Evolutionary conservation across 53 echinoderm and acorn worm genomes (phyloP).

Genomic region (Luidia sarsii): DNA sequence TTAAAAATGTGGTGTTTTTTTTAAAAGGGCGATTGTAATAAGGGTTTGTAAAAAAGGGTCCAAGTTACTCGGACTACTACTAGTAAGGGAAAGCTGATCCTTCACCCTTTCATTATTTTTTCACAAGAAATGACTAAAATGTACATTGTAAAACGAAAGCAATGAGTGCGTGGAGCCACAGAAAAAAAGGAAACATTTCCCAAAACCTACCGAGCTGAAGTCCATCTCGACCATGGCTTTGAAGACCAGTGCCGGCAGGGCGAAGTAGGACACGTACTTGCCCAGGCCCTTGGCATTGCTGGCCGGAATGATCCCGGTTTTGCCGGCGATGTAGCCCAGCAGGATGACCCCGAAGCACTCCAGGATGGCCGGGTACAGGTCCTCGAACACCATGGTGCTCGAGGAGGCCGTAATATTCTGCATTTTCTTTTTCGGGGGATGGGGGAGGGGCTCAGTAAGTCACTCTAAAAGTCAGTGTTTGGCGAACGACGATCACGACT

Average conservation of each 20-base stretch:
- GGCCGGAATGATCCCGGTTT: slow-evolving; percentile 57
- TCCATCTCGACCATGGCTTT: slow-evolving; percentile 77
- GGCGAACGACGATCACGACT: no score
- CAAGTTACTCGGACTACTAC: no score
- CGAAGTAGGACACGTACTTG: slow-evolving; percentile 81
- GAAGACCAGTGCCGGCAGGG: slow-evolving; percentile 85
- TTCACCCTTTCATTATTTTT: no score
- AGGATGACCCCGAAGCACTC: slow-evolving; percentile 87
- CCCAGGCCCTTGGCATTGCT: slow-evolving; percentile 79
- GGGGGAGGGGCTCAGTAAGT: no score
- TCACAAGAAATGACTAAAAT: background rate
- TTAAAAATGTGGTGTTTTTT: no score
- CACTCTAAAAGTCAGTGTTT: no score
- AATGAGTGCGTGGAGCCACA: background rate
- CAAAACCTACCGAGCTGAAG: slow-evolving; percentile 54
- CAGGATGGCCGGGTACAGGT: slow-evolving; percentile 83
- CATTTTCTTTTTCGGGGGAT: no score
- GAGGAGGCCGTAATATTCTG: background rate
- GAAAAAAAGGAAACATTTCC: no score
- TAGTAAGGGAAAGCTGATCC: background rate
- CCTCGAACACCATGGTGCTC: slow-evolving; percentile 50
- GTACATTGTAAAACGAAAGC: background rate
- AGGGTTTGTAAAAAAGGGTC: no score
- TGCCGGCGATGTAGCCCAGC: slow-evolving; percentile 76
- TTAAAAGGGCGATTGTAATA: no score